These are phyloP conservation scores for Nemotelus pantherinus DNA, from an alignment of 2,888 invertebrate genomes.

Conservation along the genomic window DNA sequence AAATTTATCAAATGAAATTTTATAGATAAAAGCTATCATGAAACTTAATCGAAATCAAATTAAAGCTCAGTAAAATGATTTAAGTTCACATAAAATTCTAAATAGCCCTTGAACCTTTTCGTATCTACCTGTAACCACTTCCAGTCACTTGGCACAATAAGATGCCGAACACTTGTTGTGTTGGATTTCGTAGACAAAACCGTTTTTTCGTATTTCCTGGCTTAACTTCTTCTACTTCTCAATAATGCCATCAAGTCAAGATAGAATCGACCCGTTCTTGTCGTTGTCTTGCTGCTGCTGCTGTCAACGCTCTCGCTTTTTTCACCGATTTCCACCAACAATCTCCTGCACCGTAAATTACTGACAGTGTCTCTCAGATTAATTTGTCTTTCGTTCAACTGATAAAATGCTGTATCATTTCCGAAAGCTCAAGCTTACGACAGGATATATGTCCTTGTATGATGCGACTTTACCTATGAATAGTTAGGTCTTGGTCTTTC, in stretches of 20 bases:
- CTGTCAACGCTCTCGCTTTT: neutral
- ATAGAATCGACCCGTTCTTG: conserved; percentile 4
- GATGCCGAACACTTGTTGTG: conserved; percentile 15
- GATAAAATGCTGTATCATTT: conserved; percentile 36
- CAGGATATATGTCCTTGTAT: neutral
- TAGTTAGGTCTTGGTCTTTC: neutral
- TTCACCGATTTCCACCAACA: neutral
- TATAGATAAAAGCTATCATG: too few relatives aligned
- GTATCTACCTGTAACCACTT: too few relatives aligned
- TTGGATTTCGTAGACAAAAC: conserved; percentile 6
- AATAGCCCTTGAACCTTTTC: too few relatives aligned
- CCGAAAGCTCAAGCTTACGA: conserved; percentile 5
- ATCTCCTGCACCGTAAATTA: conserved; percentile 7
- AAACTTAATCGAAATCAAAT: too few relatives aligned
- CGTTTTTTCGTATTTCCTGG: neutral
- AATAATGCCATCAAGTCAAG: neutral
- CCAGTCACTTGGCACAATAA: too few relatives aligned
- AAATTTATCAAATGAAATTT: too few relatives aligned
- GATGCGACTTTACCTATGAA: neutral
- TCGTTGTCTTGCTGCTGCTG: neutral
- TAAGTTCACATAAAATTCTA: too few relatives aligned
- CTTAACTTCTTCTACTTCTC: neutral
- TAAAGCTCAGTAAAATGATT: too few relatives aligned
- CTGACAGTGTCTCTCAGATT: conserved; percentile 20
- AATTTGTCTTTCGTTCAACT: conserved; percentile 26